Conservation (phyloP, 2,113 vertebrate species). For the Sclerurus mexicanus region DNA sequence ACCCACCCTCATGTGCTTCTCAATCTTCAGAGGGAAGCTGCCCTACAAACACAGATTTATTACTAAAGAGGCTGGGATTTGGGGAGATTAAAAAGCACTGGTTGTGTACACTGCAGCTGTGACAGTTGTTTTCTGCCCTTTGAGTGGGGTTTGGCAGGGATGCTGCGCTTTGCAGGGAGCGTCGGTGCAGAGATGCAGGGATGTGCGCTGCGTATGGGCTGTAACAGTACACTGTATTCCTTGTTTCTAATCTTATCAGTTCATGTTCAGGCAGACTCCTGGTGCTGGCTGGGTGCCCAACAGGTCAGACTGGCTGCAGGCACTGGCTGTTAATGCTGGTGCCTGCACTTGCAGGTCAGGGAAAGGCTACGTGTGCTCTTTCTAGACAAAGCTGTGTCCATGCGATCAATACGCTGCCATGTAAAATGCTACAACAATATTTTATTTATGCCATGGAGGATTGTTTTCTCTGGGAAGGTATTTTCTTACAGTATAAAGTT, state of each 20-base stretch:
- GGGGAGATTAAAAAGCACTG: background rate
- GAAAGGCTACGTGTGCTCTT: background rate
- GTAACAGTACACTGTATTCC: background rate
- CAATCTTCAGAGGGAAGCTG: background rate
- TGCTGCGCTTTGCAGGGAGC: background rate
- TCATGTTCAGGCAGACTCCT: background rate
- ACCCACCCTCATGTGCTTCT: background rate
- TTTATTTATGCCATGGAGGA: background rate
- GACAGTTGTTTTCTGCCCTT: background rate
- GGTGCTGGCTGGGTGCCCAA: background rate
- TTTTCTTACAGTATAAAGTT: background rate
- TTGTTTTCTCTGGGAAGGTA: background rate
- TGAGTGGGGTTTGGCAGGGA: background rate
- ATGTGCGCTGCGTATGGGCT: background rate
- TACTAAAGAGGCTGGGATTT: background rate
- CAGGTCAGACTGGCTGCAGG: background rate
- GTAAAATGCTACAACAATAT: background rate
- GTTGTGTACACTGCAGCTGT: background rate
- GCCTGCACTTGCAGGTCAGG: background rate
- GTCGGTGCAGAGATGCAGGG: rapidly evolving
- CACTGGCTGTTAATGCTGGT: background rate
- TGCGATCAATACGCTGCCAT: background rate
- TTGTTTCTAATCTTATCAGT: slow-evolving; percentile 6
- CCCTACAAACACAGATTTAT: background rate
- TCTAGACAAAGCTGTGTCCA: background rate